Evolutionary conservation across 2,113 vertebrate species (phyloP).

Genomic region (Anas platyrhynchos): DNA sequence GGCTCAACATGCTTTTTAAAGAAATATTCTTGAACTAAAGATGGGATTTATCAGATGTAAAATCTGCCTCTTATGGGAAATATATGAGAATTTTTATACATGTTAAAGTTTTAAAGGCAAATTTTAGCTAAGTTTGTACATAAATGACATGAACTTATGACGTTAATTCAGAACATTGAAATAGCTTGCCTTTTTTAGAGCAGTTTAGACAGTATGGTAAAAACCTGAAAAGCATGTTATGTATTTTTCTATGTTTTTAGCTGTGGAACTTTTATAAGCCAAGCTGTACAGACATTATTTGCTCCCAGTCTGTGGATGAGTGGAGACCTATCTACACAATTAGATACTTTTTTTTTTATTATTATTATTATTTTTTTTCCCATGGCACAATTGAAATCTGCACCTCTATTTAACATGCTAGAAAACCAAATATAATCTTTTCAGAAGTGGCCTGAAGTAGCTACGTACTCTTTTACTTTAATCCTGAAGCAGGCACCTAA

Average conservation of each 20-base stretch:
- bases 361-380: no score
- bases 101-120: neutral
- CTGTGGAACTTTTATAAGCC: neutral
- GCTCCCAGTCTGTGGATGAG: neutral
- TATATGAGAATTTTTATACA: neutral
- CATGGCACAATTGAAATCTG: no score
- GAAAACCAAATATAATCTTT: neutral
- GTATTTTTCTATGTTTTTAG: neutral
- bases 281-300: neutral
- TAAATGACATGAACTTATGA: neutral
- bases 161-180: neutral
- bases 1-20: neutral
- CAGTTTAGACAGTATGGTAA: neutral
- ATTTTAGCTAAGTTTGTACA: neutral
- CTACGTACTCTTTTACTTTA: neutral
- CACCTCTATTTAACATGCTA: no score
- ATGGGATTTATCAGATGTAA: neutral
- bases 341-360: neutral
- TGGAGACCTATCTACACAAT: neutral
- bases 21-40: neutral
- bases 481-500: neutral
- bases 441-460: neutral
- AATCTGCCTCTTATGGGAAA: neutral
- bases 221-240: neutral
- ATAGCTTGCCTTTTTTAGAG: neutral